Conservation (phyloP, 2,797 vertebrate species). For the Cichlasoma orientale region DNA sequence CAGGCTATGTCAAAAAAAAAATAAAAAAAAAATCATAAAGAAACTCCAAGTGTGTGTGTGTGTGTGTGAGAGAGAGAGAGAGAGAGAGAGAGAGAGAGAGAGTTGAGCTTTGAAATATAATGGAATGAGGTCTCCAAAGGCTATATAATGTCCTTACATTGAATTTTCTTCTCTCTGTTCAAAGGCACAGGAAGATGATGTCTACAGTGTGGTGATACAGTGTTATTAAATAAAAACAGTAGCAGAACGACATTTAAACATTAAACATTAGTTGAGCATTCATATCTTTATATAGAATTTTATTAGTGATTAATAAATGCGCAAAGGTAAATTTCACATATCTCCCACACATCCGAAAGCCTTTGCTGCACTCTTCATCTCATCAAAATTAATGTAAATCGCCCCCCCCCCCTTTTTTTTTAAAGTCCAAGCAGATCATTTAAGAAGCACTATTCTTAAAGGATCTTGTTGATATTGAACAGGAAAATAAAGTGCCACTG, state of each 20-base stretch:
- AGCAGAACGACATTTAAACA: not conserved
- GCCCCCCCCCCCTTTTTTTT: not conserved
- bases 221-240: not conserved
- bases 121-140: slow-evolving; percentile 36
- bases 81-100: not conserved
- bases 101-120: slow-evolving; percentile 38
- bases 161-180: slow-evolving; percentile 1
- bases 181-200: not conserved
- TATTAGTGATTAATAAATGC: not conserved
- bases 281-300: not conserved
- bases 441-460: not conserved
- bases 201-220: not conserved
- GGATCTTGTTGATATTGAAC: not conserved
- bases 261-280: not conserved
- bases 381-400: slow-evolving; percentile 20
- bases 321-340: not conserved
- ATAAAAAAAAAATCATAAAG: not conserved
- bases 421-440: not conserved
- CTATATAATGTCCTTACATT: slow-evolving; percentile 17
- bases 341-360: not conserved
- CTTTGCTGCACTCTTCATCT: not conserved
- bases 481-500: not conserved
- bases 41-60: not conserved
- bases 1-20: not conserved
- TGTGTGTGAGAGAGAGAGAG: not conserved